Evolutionary conservation across 2,888 invertebrate species (phyloP).

Genomic region (Pegoplata infirma): DNA sequence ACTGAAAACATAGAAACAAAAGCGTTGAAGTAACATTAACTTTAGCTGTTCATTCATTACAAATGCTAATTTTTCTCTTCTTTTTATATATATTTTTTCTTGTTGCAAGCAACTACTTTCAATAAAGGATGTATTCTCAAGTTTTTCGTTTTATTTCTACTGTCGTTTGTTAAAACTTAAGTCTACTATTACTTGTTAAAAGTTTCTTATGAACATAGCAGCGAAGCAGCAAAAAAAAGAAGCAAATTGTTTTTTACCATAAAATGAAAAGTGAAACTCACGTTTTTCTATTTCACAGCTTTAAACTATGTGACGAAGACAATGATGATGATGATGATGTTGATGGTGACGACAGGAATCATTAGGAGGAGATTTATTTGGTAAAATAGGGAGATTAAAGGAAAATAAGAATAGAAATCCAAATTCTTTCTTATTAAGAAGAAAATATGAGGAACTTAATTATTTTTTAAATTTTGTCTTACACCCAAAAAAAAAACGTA

Average conservation of each 20-base stretch:
- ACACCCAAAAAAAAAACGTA: no score
- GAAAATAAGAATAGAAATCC: no score
- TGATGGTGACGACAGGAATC: not conserved
- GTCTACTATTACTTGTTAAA: conserved; percentile 53
- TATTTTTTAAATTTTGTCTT: no score
- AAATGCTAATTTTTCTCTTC: conserved; percentile 53
- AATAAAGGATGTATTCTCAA: conserved; percentile 60
- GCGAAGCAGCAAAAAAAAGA: conserved; percentile 52
- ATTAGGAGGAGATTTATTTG: no score
- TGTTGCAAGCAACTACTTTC: conserved; percentile 49
- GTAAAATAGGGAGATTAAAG: no score
- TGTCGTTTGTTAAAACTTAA: conserved; percentile 37
- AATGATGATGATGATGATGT: conserved; percentile 10
- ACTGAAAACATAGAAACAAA: conserved; percentile 36
- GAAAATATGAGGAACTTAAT: no score
- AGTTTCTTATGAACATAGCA: conserved; percentile 48
- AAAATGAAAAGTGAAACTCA: conserved; percentile 64
- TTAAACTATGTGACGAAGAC: conserved; percentile 38
- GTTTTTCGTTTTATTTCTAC: conserved; percentile 8
- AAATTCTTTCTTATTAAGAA: no score
- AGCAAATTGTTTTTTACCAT: conserved; percentile 63
- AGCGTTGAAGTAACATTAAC: conserved; percentile 55
- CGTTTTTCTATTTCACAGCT: conserved; percentile 64
- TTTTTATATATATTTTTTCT: no score
- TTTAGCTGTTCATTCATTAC: conserved; percentile 60